A percentile compares a stretch with the other conserved stretches of the same genome.
Conservation (phyloP, 2,888 invertebrate species). For the Anaspis maculata region DNA sequence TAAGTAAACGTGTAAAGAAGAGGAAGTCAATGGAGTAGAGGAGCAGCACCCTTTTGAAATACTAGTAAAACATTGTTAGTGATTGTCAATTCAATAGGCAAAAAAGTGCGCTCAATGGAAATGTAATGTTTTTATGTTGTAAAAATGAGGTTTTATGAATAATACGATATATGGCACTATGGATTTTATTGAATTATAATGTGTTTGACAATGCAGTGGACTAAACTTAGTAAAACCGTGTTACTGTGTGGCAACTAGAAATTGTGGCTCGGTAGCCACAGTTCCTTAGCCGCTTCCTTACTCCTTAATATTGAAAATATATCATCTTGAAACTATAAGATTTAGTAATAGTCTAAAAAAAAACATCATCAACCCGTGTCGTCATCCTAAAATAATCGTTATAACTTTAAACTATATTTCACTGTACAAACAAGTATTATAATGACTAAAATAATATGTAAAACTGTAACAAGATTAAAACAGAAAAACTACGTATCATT, state of each 20-base stretch:
- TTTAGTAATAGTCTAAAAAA: slow-evolving; percentile 1
- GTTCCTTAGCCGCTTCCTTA: neutral
- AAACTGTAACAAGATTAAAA: too few relatives aligned
- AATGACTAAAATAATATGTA: too few relatives aligned
- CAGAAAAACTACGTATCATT: too few relatives aligned
- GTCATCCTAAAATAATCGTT: too few relatives aligned
- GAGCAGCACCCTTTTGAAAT: slow-evolving; percentile 11
- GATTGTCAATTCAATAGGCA: slow-evolving; percentile 9
- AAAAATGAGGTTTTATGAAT: slow-evolving; percentile 22
- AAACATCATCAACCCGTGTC: slow-evolving; percentile 18
- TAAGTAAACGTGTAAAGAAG: slow-evolving; percentile 1
- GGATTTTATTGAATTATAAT: slow-evolving; percentile 43
- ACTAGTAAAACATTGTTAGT: too few relatives aligned
- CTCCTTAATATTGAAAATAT: too few relatives aligned
- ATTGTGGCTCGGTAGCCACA: too few relatives aligned
- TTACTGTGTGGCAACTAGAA: too few relatives aligned
- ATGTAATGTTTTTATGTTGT: slow-evolving; percentile 10
- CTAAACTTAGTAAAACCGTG: too few relatives aligned
- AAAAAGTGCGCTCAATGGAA: slow-evolving; percentile 11
- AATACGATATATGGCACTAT: slow-evolving; percentile 44
- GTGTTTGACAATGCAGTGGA: slow-evolving; percentile 42
- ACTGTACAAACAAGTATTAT: slow-evolving; percentile 23
- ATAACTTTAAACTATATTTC: slow-evolving; percentile 23
- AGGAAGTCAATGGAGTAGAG: slow-evolving; percentile 4
- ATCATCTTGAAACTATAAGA: slow-evolving; percentile 5